Evolutionary conservation across 2,113 vertebrate genomes (phyloP), one percentile per base, ranked within the genome.

Genomic region (Sinocyclocheilus anshuiensis): DNA sequence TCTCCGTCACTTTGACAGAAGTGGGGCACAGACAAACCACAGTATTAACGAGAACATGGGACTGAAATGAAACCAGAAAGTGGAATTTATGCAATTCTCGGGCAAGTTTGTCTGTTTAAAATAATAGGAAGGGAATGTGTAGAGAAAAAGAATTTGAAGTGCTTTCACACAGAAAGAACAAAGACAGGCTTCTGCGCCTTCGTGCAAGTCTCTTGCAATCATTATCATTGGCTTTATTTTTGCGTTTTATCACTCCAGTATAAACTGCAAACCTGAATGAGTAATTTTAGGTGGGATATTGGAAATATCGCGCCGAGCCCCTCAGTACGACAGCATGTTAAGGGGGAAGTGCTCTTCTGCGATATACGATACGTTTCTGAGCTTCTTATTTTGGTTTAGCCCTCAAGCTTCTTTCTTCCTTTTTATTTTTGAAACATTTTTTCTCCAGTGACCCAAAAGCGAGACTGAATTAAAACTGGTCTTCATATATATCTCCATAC

Each of bases 401-500:
- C 42, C 78, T 67, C 69, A 77, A 36, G 20, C 48, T 67, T 48
- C 45, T 36, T 82, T 61, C 65, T 78, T 78, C 50, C 71, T 77
- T 80, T 15, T 26, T 4, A 10, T 22, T 67, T 72, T 42, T 69
- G 4, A 53, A 59, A 39, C 33, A 10, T 18, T 42, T 84, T 84
- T 48, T 12, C 45, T 48, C 3, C 45, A 48, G 10, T 48, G 89
- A 87, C 86, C 83, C 65, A 77, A 80, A 77, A 83, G 84, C 33
- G 20, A 69, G 65, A 63, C 57, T 29, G 20, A 84, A 48, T 85
- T 92, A 93, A 94, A 95, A 90, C 90, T 93, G 92, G 50, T 94
- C 93, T 95, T 94, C 96, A 95, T 95, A 55, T 55, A 20, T 94
- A 83, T 94, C 95, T 96, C 69, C 87, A 77, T 88, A 83, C 86